Evolutionary conservation across 1,140 invertebrate genomes (phyloP).

Genomic region (Olivierus martensii): DNA sequence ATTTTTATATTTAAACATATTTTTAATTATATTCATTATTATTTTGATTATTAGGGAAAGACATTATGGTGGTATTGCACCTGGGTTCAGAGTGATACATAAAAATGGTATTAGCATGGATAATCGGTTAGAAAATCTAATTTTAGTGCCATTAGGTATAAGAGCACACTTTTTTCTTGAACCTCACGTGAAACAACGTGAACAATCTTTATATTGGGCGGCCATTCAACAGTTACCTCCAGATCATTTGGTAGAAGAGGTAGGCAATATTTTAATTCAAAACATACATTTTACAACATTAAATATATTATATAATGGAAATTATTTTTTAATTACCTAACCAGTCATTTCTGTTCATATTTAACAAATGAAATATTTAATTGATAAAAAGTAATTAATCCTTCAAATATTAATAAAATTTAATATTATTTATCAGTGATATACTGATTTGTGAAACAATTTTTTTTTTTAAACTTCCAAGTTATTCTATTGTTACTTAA

Average conservation of each 20-base stretch:
- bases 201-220: conserved; percentile 38
- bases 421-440: too few species aligned
- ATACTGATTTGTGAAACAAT: too few species aligned
- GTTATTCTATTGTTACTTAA: too few species aligned
- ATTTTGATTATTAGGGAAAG: conserved; percentile 34
- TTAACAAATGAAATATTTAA: too few species aligned
- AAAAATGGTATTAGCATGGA: conserved; percentile 38
- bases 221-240: conserved; percentile 37
- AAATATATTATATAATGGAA: not conserved
- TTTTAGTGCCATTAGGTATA: conserved; percentile 21
- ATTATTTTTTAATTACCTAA: too few species aligned
- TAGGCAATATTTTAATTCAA: conserved; percentile 10
- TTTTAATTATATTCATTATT: not conserved
- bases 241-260: conserved; percentile 31
- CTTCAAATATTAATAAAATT: too few species aligned
- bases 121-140: conserved; percentile 37
- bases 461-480: too few species aligned
- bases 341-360: too few species aligned
- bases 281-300: not conserved
- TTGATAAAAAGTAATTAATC: too few species aligned
- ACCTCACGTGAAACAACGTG: conserved; percentile 20
- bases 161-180: conserved; percentile 1
- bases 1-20: too few species aligned
- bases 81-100: conserved; percentile 35
- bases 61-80: conserved; percentile 36